Conservation (phyloP, 2,113 vertebrate genomes). For the Gobius niger region DNA sequence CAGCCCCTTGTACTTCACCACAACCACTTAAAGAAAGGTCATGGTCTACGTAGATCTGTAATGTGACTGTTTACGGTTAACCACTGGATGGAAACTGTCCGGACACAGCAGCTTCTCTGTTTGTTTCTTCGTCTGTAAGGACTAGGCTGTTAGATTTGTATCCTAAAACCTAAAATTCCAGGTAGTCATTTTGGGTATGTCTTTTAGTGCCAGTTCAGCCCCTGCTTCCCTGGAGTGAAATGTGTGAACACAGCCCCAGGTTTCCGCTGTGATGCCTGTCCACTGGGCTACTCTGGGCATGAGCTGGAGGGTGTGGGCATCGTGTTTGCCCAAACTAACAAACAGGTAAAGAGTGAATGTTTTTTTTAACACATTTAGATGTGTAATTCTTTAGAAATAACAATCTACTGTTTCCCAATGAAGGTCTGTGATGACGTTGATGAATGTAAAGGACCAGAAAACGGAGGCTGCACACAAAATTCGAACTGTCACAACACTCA, state of each 20-base stretch:
- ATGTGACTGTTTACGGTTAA: too few species aligned
- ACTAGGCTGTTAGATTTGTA: constrained; percentile 3
- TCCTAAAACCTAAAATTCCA: constrained; percentile 12
- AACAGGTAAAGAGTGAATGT: constrained; percentile 81
- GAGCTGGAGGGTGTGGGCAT: constrained; percentile 84
- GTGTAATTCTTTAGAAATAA: background rate
- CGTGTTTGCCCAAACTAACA: constrained; percentile 85
- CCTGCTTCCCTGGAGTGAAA: constrained; percentile 92
- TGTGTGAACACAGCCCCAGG: constrained; percentile 91
- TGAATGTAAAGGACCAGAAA: constrained; percentile 85
- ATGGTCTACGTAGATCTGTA: too few species aligned
- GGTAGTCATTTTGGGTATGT: constrained; percentile 7
- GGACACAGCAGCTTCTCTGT: too few species aligned
- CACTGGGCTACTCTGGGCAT: constrained; percentile 84
- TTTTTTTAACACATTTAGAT: background rate
- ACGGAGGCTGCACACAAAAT: constrained; percentile 87
- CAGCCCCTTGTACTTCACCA: background rate
- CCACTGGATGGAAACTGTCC: too few species aligned
- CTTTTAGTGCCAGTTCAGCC: constrained; percentile 89
- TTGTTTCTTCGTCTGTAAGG: too few species aligned
- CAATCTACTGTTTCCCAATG: background rate
- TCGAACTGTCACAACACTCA: constrained; percentile 92
- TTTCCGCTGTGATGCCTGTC: constrained; percentile 91
- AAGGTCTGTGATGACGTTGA: constrained; percentile 86
- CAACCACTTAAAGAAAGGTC: background rate